Conservation (phyloP, 2,113 vertebrate genomes). For the Diadophis punctatus region DNA sequence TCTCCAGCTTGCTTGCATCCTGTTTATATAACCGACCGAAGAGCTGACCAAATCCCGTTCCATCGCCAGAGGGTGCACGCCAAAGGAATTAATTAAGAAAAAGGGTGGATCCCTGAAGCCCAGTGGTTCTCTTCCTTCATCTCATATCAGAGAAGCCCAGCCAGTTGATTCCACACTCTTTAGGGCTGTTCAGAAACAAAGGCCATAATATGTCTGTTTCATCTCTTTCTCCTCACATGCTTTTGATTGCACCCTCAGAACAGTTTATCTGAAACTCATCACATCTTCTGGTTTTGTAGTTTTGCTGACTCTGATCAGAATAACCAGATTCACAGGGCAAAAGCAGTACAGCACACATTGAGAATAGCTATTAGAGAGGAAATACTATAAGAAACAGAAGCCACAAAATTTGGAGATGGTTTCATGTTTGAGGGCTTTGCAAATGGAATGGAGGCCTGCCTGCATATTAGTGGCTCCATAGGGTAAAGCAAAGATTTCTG, state of each 20-base stretch:
- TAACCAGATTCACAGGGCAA: neutral
- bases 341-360: no score
- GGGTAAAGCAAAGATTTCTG: neutral
- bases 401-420: neutral
- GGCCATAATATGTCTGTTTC: neutral
- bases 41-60: neutral
- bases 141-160: no score
- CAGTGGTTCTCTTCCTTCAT: neutral
- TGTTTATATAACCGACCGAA: neutral
- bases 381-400: neutral
- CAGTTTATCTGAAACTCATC: neutral
- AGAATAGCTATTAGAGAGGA: neutral
- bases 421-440: neutral
- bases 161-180: neutral
- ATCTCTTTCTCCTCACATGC: neutral
- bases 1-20: neutral
- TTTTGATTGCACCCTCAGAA: neutral
- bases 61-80: no score
- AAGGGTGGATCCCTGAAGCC: neutral
- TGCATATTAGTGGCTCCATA: neutral
- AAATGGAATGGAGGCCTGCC: neutral
- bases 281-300: neutral
- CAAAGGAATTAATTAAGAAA: neutral
- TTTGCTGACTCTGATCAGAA: neutral
- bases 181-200: neutral